Conservation (phyloP, 2,113 vertebrate genomes). For the Otis tarda region DNA sequence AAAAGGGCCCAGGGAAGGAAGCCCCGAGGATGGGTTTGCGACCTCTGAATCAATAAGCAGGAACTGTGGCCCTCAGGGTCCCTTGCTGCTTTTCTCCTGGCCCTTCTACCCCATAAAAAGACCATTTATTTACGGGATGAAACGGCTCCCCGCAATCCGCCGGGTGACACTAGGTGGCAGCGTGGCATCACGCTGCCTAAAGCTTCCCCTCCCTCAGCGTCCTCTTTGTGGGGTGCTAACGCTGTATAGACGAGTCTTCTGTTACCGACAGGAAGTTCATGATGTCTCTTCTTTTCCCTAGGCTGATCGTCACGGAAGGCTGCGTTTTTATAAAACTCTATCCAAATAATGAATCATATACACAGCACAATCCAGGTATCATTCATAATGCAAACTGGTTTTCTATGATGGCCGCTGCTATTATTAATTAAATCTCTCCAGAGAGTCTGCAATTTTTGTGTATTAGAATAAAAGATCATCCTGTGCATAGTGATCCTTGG, state of each 20-base stretch:
- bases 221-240: not conserved
- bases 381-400: not conserved
- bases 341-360: not conserved
- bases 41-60: not conserved
- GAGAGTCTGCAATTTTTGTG: not conserved
- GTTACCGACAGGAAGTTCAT: no score
- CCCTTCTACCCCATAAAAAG: not conserved
- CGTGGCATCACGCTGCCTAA: not conserved
- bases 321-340: not conserved
- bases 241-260: fast-evolving
- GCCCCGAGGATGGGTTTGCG: not conserved
- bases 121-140: not conserved
- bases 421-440: not conserved
- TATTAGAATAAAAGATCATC: not conserved
- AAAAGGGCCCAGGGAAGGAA: not conserved
- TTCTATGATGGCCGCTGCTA: not conserved
- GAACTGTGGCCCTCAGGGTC: not conserved
- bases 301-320: not conserved
- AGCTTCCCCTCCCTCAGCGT: not conserved
- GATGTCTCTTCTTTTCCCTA: not conserved
- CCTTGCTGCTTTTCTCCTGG: not conserved
- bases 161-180: conserved; percentile 42
- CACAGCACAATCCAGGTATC: not conserved
- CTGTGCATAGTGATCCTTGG: not conserved
- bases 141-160: not conserved